phyloP scores from a whole-genome alignment of 2,113 vertebrate genomes.

The Sminthopsis crassicaudata region DNA sequence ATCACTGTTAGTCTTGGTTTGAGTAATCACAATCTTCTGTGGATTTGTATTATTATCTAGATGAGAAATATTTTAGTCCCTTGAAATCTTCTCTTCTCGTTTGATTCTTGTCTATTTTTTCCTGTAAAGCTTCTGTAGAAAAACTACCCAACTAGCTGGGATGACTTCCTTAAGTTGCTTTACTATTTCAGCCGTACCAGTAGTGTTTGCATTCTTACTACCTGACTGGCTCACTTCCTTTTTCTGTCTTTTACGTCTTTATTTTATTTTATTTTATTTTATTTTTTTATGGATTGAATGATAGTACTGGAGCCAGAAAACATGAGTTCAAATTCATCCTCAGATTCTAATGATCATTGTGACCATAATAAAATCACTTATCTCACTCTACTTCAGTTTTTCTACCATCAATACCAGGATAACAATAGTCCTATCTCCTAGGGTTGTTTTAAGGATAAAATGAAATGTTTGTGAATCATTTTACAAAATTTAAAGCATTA shows the following conservation, averaged over 20 bases:
- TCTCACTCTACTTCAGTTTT: background rate
- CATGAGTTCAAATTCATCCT: background rate
- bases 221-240: background rate
- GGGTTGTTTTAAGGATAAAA: background rate
- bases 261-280: too few relatives aligned
- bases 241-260: background rate
- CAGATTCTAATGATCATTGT: background rate
- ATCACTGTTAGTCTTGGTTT: background rate
- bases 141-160: background rate
- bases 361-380: background rate
- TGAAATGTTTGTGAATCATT: background rate
- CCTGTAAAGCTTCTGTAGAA: background rate
- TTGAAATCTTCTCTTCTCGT: background rate
- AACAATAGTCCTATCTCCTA: background rate
- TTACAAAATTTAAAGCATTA: background rate
- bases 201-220: background rate
- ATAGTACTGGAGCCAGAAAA: background rate
- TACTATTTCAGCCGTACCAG: background rate
- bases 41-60: background rate
- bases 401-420: background rate
- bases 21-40: background rate
- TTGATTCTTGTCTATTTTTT: background rate
- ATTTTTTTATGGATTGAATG: background rate
- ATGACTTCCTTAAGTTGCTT: background rate
- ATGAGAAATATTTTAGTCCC: background rate